phyloP scores from a whole-genome alignment of 2,888 invertebrate genomes.

The Subacronicta megacephala region DNA sequence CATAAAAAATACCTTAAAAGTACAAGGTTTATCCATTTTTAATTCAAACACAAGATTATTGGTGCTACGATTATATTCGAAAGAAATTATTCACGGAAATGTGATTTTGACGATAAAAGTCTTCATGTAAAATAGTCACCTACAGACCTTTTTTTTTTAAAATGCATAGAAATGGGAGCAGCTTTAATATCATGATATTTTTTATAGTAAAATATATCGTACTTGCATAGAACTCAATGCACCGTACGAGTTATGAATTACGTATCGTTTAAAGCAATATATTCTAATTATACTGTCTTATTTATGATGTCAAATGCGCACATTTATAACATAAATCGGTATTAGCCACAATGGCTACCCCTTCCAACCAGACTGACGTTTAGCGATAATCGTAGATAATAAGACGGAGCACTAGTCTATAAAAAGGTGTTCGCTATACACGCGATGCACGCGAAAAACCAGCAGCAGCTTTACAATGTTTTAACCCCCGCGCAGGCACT shows the following conservation, averaged over 20 bases:
- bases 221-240: slow-evolving; percentile 42
- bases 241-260: slow-evolving; percentile 44
- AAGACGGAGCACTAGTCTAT: slow-evolving; percentile 46
- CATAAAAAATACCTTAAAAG: too few relatives aligned
- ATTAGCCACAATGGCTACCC: slow-evolving; percentile 38
- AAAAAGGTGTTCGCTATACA: slow-evolving; percentile 46
- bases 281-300: slow-evolving; percentile 52
- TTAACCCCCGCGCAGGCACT: slow-evolving; percentile 67
- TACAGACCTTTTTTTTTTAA: too few relatives aligned
- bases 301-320: slow-evolving; percentile 45
- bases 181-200: slow-evolving; percentile 21
- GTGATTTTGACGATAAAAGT: too few relatives aligned
- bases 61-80: too few relatives aligned
- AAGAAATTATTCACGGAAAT: too few relatives aligned
- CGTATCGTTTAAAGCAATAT: slow-evolving; percentile 46
- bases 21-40: too few relatives aligned
- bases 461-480: slow-evolving; percentile 52
- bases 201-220: slow-evolving; percentile 43
- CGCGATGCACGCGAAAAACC: slow-evolving; percentile 50
- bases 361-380: slow-evolving; percentile 16
- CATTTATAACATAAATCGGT: slow-evolving; percentile 46
- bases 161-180: slow-evolving; percentile 30
- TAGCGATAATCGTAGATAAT: slow-evolving; percentile 48
- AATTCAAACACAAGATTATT: too few relatives aligned
- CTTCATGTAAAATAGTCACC: too few relatives aligned